phyloP scores from a whole-genome alignment of 2,113 vertebrate species.

The Chlorodrepanis virens region DNA sequence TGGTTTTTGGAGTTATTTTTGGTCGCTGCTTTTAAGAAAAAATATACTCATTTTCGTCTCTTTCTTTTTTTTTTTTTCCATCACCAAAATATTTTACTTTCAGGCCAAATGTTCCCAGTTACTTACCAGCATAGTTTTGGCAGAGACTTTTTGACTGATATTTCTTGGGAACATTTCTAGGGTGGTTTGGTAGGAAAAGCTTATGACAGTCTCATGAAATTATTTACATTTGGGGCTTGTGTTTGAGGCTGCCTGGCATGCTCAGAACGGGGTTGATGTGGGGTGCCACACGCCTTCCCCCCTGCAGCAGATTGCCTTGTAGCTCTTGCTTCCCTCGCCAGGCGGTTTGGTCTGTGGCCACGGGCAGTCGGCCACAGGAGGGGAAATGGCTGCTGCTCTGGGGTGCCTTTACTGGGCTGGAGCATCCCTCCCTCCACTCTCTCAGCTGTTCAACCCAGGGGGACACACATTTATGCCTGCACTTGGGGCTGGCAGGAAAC shows the following conservation, averaged over 20 bases:
- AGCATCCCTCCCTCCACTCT: background rate
- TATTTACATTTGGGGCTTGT: background rate
- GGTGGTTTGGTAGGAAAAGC: conserved; percentile 53
- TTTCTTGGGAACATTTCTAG: conserved; percentile 1
- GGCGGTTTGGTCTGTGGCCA: background rate
- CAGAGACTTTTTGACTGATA: background rate
- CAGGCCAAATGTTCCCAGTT: conserved; percentile 10
- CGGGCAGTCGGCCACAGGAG: background rate
- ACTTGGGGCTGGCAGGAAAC: background rate
- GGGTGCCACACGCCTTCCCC: background rate
- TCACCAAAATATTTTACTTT: conserved; percentile 39
- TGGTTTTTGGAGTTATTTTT: conserved; percentile 23
- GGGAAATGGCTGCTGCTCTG: background rate
- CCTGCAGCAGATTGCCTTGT: background rate
- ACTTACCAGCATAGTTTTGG: conserved; percentile 48
- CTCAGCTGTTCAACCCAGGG: background rate
- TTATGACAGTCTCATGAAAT: conserved; percentile 31
- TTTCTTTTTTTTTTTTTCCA: background rate
- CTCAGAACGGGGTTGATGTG: background rate
- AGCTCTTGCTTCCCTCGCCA: background rate
- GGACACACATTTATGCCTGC: background rate
- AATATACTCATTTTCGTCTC: background rate
- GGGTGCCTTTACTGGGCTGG: background rate
- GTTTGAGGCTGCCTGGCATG: background rate
- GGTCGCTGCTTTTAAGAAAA: background rate